Evolutionary conservation across 2,888 invertebrate genomes (phyloP), one percentile per base, ranked within the genome.

Genomic region (Pristionchus mayeri): DNA sequence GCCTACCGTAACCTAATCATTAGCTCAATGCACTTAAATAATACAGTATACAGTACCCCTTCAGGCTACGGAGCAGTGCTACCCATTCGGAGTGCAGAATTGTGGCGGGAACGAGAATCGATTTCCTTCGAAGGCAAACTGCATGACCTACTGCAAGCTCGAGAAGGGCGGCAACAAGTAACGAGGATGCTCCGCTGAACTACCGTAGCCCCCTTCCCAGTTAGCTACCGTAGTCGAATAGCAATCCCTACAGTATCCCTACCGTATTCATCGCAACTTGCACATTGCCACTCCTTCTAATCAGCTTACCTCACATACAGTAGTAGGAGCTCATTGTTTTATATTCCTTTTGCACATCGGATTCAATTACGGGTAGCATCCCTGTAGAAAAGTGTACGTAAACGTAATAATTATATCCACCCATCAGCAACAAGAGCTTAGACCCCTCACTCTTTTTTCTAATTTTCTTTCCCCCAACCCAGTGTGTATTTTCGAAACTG

Each of bases 21-120:
- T 27, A 76, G 18, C 40, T 50, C n/a, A 27, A 9, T 50, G 76
- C n/a, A 50, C 48, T 50, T 48, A n/a, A n/a, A n/a, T n/a, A n/a
- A 9, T 50, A 50, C 76, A 18, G 50, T 78, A 78, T 63, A 11
- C 81, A n/a, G 2, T 34, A n/a, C 21, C 13, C 63, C 27, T 48
- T 84, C 82, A 82, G 34, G 87, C 90, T 40, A 91, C 91, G 2
- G 88, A 89, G 30, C 88, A 91, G 82, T 91, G 91, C 78, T 91
- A 91, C 86, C 91, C 91, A 44, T 91, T 91, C 84, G 91, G 90
- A 18, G 88, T 90, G 21, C 91, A 91, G 82, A 87, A 79, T 9
- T 90, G 90, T 85, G 90, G 90, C 21, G 90, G 90, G 44, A 90
- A 90, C 84, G 88, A 90, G 60, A 90, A 90, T 82, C 84, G 89